These are phyloP conservation scores for Brachionus angularis DNA, from an alignment of 1,140 invertebrate species.

Conservation along the genomic window DNA sequence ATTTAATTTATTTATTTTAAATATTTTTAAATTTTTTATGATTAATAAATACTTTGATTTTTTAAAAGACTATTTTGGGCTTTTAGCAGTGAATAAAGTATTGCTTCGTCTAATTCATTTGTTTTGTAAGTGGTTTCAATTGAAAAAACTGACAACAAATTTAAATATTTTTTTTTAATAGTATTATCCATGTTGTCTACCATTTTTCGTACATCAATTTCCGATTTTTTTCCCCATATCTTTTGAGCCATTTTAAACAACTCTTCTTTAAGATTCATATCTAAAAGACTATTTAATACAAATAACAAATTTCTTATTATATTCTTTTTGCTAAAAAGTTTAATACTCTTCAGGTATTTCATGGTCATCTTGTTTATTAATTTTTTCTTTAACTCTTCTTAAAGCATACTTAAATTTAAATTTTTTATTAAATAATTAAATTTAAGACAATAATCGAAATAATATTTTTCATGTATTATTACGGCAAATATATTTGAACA, in stretches of 20 bases:
- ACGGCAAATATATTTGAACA: conserved; percentile 9
- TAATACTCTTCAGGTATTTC: background rate
- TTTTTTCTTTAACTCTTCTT: background rate
- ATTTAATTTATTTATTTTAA: too few species aligned
- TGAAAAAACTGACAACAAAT: background rate
- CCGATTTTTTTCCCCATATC: background rate
- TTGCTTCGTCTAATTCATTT: conserved; percentile 21
- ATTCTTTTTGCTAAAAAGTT: too few species aligned
- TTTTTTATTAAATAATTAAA: background rate
- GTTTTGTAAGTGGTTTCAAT: background rate
- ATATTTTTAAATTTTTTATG: too few species aligned
- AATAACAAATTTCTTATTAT: background rate
- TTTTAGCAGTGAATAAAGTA: conserved; percentile 4
- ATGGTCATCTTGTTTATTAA: background rate
- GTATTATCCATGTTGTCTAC: background rate
- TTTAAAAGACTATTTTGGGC: background rate
- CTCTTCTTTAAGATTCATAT: background rate
- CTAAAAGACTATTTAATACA: background rate
- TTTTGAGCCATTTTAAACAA: background rate
- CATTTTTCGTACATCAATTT: conserved; percentile 9
- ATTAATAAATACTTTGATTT: too few species aligned
- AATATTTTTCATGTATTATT: too few species aligned
- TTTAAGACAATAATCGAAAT: background rate
- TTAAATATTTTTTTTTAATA: background rate
- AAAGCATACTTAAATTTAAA: conserved; percentile 15